These are phyloP conservation scores for Poliocrania exsul DNA, from an alignment of 2,797 vertebrate genomes.

Conservation along the genomic window DNA sequence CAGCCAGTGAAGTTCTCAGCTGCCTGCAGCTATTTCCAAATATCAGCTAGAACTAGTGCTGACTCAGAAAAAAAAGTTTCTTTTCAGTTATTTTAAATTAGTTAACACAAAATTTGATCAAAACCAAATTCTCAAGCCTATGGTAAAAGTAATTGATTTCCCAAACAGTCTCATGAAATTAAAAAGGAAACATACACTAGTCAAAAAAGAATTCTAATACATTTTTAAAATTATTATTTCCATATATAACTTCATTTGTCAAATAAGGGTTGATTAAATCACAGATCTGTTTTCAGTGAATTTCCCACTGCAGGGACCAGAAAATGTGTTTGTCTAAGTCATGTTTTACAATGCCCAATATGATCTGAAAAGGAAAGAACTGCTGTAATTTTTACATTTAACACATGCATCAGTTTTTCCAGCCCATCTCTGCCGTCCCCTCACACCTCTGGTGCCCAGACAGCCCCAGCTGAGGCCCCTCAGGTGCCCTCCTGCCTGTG, in stretches of 20 bases:
- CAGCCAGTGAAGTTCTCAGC: neutral
- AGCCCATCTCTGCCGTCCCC: neutral
- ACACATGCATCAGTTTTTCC: neutral
- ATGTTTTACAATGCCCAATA: neutral
- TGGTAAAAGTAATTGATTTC: neutral
- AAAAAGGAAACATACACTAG: neutral
- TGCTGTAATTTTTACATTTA: neutral
- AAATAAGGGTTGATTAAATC: neutral
- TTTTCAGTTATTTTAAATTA: neutral
- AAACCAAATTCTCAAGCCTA: neutral
- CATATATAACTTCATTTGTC: neutral
- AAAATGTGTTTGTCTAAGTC: neutral
- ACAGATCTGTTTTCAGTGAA: neutral
- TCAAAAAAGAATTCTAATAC: neutral
- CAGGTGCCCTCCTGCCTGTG: neutral
- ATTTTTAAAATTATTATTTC: neutral
- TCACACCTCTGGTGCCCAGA: neutral
- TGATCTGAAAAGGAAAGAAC: neutral
- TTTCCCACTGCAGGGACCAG: neutral
- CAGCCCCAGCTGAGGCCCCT: neutral
- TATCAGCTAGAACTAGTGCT: neutral
- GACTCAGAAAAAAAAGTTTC: neutral
- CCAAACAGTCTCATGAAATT: neutral
- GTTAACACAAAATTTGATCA: neutral
- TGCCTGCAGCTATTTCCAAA: constrained; percentile 17